Conservation (phyloP, 2,797 vertebrate species). For the Trichosurus vulpecula region DNA sequence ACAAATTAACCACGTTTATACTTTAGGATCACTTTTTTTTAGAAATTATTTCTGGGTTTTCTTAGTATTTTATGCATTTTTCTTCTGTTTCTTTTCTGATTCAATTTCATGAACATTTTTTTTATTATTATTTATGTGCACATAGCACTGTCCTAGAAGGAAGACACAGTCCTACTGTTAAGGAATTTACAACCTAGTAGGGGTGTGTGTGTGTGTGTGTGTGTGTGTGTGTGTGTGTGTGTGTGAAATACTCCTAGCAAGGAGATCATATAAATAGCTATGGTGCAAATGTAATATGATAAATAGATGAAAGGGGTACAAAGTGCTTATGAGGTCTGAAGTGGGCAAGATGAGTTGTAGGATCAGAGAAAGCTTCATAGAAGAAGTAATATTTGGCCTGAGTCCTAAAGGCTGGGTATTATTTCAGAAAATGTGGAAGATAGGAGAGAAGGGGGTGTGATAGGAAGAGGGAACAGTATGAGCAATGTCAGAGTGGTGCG, state of each 20-base stretch:
- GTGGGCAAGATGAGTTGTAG: not conserved
- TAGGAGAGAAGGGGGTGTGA: not conserved
- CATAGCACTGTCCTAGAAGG: not conserved
- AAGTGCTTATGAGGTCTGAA: not conserved
- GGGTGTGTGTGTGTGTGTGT: too few relatives aligned
- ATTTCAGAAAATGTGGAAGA: not conserved
- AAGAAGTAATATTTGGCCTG: not conserved
- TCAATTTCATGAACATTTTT: not conserved
- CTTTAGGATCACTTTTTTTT: not conserved
- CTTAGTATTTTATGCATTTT: accelerated
- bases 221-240: too few relatives aligned
- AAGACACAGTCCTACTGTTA: not conserved
- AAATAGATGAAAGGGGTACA: not conserved
- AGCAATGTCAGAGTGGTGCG: not conserved
- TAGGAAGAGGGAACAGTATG: not conserved
- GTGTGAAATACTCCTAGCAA: not conserved
- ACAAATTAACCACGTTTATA: not conserved
- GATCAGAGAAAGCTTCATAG: not conserved
- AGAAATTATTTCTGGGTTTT: not conserved
- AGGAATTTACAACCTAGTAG: not conserved
- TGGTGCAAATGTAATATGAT: not conserved
- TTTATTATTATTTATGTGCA: not conserved
- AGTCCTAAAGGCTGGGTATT: not conserved
- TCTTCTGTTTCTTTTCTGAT: not conserved
- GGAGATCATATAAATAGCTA: not conserved